phyloP scores from a whole-genome alignment of 2,888 invertebrate genomes.

The Agriopis marginaria region DNA sequence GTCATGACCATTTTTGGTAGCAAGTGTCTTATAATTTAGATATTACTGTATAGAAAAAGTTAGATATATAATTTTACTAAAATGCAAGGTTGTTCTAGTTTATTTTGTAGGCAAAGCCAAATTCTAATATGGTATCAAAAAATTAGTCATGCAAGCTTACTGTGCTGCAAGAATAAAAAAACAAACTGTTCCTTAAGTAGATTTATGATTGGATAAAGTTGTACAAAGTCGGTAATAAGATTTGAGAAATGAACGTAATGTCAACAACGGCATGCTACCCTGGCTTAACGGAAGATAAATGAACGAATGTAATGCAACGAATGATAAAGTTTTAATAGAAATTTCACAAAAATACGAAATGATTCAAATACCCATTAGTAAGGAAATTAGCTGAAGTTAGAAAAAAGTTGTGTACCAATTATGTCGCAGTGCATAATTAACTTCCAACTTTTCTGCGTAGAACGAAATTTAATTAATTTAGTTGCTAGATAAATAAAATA shows the following conservation, averaged over 20 bases:
- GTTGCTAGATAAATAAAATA: no score
- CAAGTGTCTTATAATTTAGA: no score
- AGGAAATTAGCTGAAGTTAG: slow-evolving; percentile 11
- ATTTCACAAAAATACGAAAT: slow-evolving; percentile 30
- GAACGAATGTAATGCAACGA: slow-evolving; percentile 66
- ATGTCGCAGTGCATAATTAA: not conserved
- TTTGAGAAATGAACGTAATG: slow-evolving; percentile 80
- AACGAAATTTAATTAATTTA: no score
- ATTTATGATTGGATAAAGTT: slow-evolving; percentile 71
- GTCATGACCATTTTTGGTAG: no score
- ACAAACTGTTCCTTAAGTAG: slow-evolving; percentile 56
- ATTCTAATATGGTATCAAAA: slow-evolving; percentile 29
- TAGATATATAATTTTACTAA: not conserved
- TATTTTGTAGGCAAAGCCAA: not conserved
- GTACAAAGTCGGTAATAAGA: slow-evolving; percentile 72
- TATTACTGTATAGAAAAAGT: no score
- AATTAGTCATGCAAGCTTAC: slow-evolving; percentile 56
- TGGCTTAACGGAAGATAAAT: slow-evolving; percentile 73
- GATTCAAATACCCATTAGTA: slow-evolving; percentile 12
- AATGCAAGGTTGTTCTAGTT: not conserved
- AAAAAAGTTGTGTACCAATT: not conserved
- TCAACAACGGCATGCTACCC: slow-evolving; percentile 74
- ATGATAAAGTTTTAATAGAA: slow-evolving; percentile 54
- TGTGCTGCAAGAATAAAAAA: slow-evolving; percentile 49
- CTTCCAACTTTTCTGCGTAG: not conserved